phyloP scores from a whole-genome alignment of 2,113 vertebrate genomes.

The Nibea coibor region DNA sequence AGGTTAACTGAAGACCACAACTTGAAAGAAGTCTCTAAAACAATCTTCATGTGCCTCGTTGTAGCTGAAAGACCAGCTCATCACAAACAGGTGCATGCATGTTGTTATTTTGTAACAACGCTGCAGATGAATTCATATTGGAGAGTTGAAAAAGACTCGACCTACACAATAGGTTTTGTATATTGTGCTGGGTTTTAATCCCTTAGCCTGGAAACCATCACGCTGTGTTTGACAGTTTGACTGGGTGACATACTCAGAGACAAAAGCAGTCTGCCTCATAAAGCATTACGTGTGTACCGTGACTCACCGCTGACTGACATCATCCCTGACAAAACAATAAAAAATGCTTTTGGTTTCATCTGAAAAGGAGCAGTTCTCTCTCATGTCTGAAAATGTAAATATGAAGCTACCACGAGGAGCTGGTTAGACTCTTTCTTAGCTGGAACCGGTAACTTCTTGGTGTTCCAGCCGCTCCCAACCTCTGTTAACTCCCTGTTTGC shows the following conservation, averaged over 20 bases:
- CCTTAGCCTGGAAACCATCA: constrained; percentile 45
- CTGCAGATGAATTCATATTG: not conserved
- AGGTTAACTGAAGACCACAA: too few species aligned
- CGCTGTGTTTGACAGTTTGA: constrained; percentile 43
- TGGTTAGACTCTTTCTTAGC: not conserved
- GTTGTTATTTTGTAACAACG: not conserved
- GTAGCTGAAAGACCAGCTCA: too few species aligned
- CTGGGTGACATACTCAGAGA: not conserved
- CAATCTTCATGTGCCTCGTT: not conserved
- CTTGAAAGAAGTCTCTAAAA: too few species aligned
- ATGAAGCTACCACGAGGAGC: not conserved
- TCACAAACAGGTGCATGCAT: not conserved
- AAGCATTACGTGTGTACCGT: not conserved
- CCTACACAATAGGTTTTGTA: constrained; percentile 43
- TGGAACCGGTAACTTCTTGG: not conserved
- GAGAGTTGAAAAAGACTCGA: not conserved
- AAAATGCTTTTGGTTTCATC: not conserved
- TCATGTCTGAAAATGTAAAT: not conserved
- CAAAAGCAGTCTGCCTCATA: constrained; percentile 5
- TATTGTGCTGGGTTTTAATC: constrained; percentile 30
- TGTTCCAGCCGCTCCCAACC: constrained; percentile 11
- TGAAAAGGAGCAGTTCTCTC: not conserved
- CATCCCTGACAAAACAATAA: not conserved
- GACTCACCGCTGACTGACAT: not conserved
- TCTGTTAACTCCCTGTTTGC: constrained; percentile 1